Evolutionary conservation across 2,797 vertebrate genomes (phyloP).

Genomic region (Epinephelus malabaricus): DNA sequence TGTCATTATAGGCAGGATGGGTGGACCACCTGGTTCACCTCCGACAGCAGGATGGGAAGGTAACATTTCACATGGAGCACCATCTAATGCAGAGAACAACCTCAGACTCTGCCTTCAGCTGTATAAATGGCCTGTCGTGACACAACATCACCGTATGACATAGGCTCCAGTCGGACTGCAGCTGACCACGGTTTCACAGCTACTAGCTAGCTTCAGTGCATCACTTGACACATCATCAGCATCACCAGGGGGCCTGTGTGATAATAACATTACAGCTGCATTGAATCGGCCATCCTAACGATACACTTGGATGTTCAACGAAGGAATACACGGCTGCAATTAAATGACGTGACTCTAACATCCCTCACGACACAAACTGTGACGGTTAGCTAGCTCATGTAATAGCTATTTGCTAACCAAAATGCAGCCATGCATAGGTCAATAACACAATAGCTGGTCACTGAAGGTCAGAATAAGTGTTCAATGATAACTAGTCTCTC

Average conservation of each 20-base stretch:
- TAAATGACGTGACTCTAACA: constrained; percentile 42
- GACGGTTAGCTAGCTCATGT: constrained; percentile 26
- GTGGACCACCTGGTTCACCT: background rate
- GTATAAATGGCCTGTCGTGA: constrained; percentile 48
- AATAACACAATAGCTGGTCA: background rate
- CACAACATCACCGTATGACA: constrained; percentile 19
- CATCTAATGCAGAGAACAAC: background rate
- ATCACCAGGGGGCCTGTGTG: background rate
- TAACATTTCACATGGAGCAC: background rate
- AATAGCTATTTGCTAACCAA: background rate
- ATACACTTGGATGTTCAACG: background rate
- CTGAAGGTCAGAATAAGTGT: background rate
- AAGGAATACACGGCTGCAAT: background rate
- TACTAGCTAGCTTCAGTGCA: background rate
- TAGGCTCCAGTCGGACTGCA: constrained; percentile 21
- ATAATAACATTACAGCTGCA: background rate
- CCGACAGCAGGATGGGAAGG: background rate
- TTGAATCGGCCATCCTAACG: background rate
- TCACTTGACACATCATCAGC: constrained; percentile 4
- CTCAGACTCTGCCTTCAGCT: background rate
- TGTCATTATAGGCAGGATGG: background rate
- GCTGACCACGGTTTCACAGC: constrained; percentile 15
- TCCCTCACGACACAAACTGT: constrained; percentile 41
- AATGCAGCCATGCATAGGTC: background rate
- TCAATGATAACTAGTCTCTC: background rate